phyloP scores from a whole-genome alignment of 2,113 vertebrate genomes.

The Glaucidium brasilianum region DNA sequence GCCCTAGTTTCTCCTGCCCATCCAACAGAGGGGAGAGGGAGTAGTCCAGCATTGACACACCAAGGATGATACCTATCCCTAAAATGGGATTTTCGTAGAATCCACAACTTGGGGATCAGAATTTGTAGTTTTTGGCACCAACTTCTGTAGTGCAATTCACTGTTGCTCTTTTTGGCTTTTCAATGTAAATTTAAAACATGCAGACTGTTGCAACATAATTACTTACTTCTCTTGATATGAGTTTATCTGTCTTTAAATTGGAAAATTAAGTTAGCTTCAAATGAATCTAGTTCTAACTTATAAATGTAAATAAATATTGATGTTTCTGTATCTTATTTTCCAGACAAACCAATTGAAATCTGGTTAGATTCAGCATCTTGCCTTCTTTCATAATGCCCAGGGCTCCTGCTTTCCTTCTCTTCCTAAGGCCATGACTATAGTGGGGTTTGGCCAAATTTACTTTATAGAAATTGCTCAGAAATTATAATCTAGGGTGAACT shows the following conservation, averaged over 20 bases:
- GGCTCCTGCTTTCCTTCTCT: not conserved
- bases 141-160: not conserved
- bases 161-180: not conserved
- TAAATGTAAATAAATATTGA: not conserved
- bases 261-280: not conserved
- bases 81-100: not conserved
- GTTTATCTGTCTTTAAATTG: not conserved
- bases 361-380: not conserved
- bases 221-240: not conserved
- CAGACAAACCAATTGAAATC: not conserved
- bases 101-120: not conserved
- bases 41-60: not conserved
- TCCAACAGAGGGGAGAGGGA: not conserved
- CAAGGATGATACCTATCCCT: not conserved
- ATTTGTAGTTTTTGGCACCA: not conserved
- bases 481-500: not conserved
- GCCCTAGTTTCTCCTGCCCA: not conserved
- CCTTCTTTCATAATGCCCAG: not conserved
- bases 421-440: not conserved
- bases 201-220: not conserved
- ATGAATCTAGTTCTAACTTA: not conserved
- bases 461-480: not conserved
- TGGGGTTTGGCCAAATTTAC: not conserved
- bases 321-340: not conserved
- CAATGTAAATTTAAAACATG: not conserved